Evolutionary conservation across 2,888 invertebrate species (phyloP), one percentile per base, ranked within the genome.

Genomic region (Papilio elwesi): DNA sequence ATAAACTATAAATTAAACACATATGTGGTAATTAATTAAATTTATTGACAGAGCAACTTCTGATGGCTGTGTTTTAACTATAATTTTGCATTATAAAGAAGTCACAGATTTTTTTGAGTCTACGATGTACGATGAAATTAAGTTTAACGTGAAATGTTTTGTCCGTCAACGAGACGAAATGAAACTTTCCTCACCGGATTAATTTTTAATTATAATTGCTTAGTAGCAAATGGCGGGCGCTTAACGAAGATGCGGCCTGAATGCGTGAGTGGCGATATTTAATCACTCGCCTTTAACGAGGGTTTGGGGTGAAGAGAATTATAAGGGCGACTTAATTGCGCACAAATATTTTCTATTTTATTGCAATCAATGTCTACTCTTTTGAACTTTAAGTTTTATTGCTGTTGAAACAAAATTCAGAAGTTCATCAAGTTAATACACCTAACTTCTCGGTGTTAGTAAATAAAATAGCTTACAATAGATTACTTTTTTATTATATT

Each of bases 201-300:
- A 90, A 90, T 90, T 90, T 91, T 92, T 91, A 92, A 92, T 92
- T 91, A 91, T 91, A 90, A 92, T 88, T 85, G 87, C 85, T 82
- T 82, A 79, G 82, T 86, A 83, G 86, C 85, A 86, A 88, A 88
- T 85, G 85, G 85, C 85, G 82, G 81, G 79, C 83, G 80, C 81
- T 83, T 79, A 79, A 82, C 63, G 72, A 75, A 85, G 83, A 83
- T 81, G 84, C 82, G 79, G 82, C 81, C 83, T 84, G 87, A 90
- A 89, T 88, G 88, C 89, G 88, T 88, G 85, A 90, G 85, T 86
- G 88, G 87, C 86, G 82, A 88, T 85, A 88, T 89, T 92, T 93
- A 91, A 93, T 93, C 88, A 85, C 88, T 84, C 80, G 85, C 81
- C 87, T 89, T 89, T 89, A 89, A 89, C 86, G 87, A 90, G 86